Evolutionary conservation across 1,140 invertebrate genomes (phyloP).

Genomic region (Amphibalanus amphitrite): DNA sequence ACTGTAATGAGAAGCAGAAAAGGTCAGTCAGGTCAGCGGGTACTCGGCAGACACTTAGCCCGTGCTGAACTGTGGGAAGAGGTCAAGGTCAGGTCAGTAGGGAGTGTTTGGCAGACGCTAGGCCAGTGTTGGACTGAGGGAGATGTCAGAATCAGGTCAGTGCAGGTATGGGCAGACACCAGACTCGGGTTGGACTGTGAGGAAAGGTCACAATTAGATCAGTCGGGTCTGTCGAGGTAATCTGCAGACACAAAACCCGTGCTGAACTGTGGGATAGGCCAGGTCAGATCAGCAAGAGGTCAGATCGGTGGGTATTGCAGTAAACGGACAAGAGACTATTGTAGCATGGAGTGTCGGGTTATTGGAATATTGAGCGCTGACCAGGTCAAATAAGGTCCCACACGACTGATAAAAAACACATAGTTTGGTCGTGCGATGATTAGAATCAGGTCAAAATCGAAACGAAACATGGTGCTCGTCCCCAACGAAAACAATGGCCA

Average conservation of each 20-base stretch:
- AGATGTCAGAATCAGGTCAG: too few species aligned
- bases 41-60: conserved; percentile 76
- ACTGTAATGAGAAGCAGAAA: conserved; percentile 31
- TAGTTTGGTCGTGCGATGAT: too few species aligned
- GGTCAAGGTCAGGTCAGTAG: conserved; percentile 3
- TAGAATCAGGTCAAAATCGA: too few species aligned
- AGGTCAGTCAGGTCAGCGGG: conserved; percentile 25
- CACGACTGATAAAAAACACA: too few species aligned
- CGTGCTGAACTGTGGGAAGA: conserved; percentile 51
- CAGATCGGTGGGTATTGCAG: conserved; percentile 77
- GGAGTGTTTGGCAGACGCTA: conserved; percentile 34
- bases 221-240: not conserved
- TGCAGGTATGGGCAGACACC: too few species aligned
- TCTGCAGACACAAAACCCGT: too few species aligned
- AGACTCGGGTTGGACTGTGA: too few species aligned
- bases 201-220: too few species aligned
- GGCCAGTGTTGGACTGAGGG: conserved; percentile 75
- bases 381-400: too few species aligned
- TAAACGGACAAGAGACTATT: conserved; percentile 54
- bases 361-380: too few species aligned
- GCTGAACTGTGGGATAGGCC: not conserved
- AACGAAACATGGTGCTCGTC: too few species aligned
- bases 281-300: not conserved
- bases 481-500: too few species aligned
- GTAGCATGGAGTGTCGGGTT: conserved; percentile 43